Evolutionary conservation across 2,888 invertebrate genomes (phyloP).

Genomic region (Dasypolia templi): DNA sequence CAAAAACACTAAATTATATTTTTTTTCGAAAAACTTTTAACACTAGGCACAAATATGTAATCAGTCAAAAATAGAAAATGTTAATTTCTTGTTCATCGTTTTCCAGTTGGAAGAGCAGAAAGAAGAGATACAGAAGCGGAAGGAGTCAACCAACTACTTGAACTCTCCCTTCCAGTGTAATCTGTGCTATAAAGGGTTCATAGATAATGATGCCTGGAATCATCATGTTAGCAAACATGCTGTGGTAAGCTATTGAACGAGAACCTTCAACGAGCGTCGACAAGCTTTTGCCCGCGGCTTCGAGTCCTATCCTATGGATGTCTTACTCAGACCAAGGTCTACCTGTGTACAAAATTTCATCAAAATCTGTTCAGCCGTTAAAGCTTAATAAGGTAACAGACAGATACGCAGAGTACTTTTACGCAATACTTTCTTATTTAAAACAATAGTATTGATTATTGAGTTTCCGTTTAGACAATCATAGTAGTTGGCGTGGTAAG

Average conservation of each 20-base stretch:
- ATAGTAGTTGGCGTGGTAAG: neutral
- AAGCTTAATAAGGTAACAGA: neutral
- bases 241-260: conserved; percentile 67
- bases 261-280: neutral
- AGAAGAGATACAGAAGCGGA: conserved; percentile 81
- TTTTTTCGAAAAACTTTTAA: too few relatives aligned
- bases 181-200: conserved; percentile 85
- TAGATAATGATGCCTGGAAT: conserved; percentile 83
- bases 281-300: neutral
- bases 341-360: neutral
- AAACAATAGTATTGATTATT: neutral
- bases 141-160: conserved; percentile 80
- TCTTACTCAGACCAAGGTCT: neutral
- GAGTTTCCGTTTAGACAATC: neutral
- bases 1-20: neutral
- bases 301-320: neutral
- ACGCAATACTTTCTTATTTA: neutral
- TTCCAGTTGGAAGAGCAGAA: conserved; percentile 81
- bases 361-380: neutral
- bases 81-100: neutral
- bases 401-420: neutral
- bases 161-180: conserved; percentile 83
- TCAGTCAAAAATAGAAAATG: neutral
- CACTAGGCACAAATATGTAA: neutral
- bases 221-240: conserved; percentile 84